A percentile compares a stretch with the other conserved stretches of the same genome.
Conservation (phyloP, 2,797 vertebrate species). For the Pygocentrus nattereri region DNA sequence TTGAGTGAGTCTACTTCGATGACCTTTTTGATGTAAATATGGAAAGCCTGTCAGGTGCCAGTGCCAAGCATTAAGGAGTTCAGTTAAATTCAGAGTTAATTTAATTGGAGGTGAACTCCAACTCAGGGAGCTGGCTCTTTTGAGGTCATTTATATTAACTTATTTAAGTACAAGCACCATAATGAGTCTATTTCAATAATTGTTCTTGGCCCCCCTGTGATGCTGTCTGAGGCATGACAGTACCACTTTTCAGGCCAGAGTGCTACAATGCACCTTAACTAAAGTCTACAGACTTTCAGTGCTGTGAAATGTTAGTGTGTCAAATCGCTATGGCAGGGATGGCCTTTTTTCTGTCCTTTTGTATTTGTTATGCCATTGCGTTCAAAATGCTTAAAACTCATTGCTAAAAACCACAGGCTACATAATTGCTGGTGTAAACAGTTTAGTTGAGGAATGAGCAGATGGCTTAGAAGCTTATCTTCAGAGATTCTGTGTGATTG, state of each 20-base stretch:
- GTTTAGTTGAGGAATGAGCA: neutral
- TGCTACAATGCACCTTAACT: neutral
- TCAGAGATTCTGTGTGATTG: neutral
- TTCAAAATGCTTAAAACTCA: neutral
- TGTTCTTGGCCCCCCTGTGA: neutral
- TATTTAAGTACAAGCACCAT: slow-evolving; percentile 28
- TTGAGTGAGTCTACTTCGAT: slow-evolving; percentile 24
- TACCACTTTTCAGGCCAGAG: neutral
- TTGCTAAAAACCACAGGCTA: neutral
- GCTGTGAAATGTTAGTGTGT: neutral
- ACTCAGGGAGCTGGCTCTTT: neutral
- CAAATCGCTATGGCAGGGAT: neutral
- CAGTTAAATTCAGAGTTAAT: neutral
- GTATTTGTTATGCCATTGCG: neutral
- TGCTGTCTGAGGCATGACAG: neutral
- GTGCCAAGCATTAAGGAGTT: neutral
- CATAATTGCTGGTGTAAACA: neutral
- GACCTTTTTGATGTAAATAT: slow-evolving; percentile 43
- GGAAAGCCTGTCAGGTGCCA: slow-evolving; percentile 26
- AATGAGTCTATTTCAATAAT: slow-evolving; percentile 39
- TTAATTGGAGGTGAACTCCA: neutral
- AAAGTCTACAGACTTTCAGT: neutral
- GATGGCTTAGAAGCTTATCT: neutral
- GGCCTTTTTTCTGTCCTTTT: neutral
- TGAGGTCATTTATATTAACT: slow-evolving; percentile 33